phyloP scores from a whole-genome alignment of 2,888 invertebrate genomes.

The Erebia ligea region DNA sequence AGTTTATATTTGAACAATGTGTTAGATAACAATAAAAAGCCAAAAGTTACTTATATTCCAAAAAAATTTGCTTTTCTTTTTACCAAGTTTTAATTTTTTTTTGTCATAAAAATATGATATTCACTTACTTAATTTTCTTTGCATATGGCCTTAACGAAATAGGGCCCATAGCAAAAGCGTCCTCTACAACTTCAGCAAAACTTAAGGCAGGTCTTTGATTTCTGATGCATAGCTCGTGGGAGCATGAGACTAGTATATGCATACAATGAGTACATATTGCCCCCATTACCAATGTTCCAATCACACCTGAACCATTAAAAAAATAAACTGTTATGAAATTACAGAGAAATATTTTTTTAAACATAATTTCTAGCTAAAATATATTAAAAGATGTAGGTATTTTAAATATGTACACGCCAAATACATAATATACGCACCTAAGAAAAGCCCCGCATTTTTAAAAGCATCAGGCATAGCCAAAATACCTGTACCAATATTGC shows the following conservation, averaged over 20 bases:
- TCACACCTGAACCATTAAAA: conserved; percentile 81
- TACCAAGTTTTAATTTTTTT: not conserved
- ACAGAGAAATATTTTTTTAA: not conserved
- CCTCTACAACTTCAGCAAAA: conserved; percentile 91
- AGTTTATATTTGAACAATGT: not conserved
- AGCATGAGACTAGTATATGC: conserved; percentile 91
- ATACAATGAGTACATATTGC: conserved; percentile 96
- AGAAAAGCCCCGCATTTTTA: conserved; percentile 93
- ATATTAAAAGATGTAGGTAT: not conserved
- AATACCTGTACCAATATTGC: conserved; percentile 95
- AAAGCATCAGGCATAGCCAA: conserved; percentile 98
- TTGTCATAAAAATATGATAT: not conserved
- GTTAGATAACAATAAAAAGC: not conserved
- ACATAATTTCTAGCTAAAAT: not conserved
- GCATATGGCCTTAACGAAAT: conserved; percentile 84
- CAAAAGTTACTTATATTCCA: too few species aligned
- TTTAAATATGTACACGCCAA: not conserved
- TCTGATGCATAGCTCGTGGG: conserved; percentile 88
- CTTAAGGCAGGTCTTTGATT: conserved; percentile 87
- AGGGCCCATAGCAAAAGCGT: conserved; percentile 90
- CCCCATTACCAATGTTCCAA: conserved; percentile 92
- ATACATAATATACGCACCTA: conserved; percentile 81
- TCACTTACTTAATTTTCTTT: conserved; percentile 84
- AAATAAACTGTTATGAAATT: not conserved
- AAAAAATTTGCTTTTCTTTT: not conserved